A percentile compares a stretch with the other conserved stretches of the same genome.
phyloP scores from a whole-genome alignment of 2,888 invertebrate species.

The Steinernema scapterisci region DNA sequence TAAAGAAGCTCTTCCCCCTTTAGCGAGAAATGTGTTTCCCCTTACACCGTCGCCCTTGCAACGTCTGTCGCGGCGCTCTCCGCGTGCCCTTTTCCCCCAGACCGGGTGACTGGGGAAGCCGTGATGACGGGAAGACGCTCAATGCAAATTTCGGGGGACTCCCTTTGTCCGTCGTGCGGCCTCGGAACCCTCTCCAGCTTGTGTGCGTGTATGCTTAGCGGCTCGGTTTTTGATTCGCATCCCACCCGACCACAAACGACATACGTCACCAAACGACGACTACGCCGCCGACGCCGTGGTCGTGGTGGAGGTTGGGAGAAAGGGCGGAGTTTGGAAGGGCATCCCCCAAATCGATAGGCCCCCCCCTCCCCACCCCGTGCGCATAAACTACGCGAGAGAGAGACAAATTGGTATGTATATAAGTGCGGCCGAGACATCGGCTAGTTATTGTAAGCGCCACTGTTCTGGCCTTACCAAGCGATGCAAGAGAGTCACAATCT shows the following conservation, averaged over 20 bases:
- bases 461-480: neutral
- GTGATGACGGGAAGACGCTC: neutral
- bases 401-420: neutral
- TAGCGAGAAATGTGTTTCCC: too few species aligned
- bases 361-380: neutral
- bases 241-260: neutral
- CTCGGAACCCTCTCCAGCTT: neutral
- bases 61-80: too few species aligned
- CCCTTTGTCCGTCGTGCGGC: neutral
- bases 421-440: neutral
- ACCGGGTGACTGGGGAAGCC: too few species aligned
- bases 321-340: constrained; percentile 29
- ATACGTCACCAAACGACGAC: constrained; percentile 8
- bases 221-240: constrained; percentile 29
- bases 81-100: too few species aligned
- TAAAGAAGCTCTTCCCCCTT: too few species aligned
- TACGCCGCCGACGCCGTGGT: too few species aligned
- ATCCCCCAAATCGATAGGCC: constrained; percentile 25
- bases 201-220: neutral
- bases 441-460: constrained; percentile 27
- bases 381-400: constrained; percentile 26
- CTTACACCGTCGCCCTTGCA: too few species aligned
- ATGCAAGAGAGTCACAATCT: neutral
- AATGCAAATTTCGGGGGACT: neutral
- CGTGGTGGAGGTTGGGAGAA: neutral